A percentile compares a stretch with the other conserved stretches of the same genome.
These are phyloP conservation scores for Dynastes hyllus DNA, from an alignment of 2,888 invertebrate species.

Conservation along the genomic window DNA sequence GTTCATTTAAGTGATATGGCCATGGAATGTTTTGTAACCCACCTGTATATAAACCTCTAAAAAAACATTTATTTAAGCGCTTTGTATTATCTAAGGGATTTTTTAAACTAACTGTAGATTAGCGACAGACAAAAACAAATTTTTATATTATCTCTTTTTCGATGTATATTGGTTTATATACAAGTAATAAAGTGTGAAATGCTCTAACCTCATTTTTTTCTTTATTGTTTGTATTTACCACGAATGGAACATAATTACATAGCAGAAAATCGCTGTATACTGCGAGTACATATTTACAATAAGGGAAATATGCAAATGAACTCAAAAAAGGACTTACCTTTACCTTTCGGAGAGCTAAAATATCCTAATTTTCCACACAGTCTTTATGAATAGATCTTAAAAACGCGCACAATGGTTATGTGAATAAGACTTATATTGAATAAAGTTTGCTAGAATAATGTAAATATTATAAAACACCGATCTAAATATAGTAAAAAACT, in stretches of 20 bases:
- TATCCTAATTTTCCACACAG: no score
- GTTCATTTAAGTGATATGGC: conserved; percentile 14
- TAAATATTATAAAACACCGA: background rate
- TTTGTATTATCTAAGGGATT: conserved; percentile 50
- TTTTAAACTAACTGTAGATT: conserved; percentile 49
- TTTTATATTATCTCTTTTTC: conserved; percentile 50
- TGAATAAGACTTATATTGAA: no score
- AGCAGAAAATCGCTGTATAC: no score
- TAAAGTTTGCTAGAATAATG: no score
- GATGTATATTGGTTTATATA: conserved; percentile 48
- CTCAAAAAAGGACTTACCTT: no score
- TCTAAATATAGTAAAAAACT: background rate
- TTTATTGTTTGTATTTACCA: background rate
- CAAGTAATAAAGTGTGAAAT: conserved; percentile 51
- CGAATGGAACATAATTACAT: no score
- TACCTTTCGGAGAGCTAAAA: no score
- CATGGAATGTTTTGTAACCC: conserved; percentile 38
- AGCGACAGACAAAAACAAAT: conserved; percentile 41
- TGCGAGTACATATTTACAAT: no score
- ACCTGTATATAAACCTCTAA: conserved; percentile 41
- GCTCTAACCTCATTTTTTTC: conserved; percentile 28
- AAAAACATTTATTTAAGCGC: conserved; percentile 46
- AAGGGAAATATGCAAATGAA: no score
- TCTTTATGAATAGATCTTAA: no score
- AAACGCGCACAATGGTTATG: no score